Base-by-base conservation (phyloP, 1,140 invertebrate species). In the Drosophila bipectinata region DNA sequence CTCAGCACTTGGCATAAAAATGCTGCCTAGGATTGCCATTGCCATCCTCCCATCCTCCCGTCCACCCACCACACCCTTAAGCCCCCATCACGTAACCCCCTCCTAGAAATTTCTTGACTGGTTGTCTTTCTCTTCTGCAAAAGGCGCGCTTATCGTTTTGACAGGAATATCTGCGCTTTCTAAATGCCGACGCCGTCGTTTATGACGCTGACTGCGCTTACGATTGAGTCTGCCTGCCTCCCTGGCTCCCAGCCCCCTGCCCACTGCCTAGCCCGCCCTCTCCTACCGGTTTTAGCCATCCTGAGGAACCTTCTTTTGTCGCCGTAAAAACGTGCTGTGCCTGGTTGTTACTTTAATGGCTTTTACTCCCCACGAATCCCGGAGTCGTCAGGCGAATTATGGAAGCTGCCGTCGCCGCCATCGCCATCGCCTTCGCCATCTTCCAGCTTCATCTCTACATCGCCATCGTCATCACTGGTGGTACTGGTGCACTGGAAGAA, bases 141-240 rank as follows among this genome's bases (percentile, higher is more conserved):
- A 81, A 77, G 80, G 78, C 74, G 82, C 82, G 82, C 82, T 87
- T 87, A 87, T 87, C 82, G 82, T 88, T 87, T 87, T 87, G 82
- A 87, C 82, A 87, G 82, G 82, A 87, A 87, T 87, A 87, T 87
- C 82, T 85, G 82, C 82, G 82, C 82, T 85, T 85, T 85, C 82
- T 87, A 87, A 87, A 85, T 85, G 82, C 82, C 82, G 67, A 78
- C 82, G 77, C 74, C 82, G 83, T 82, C 82, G 82, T 85, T 85
- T 85, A 85, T 88, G 82, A 85, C 83, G 82, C 82, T 87, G 81
- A 75, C 77, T 79, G 80, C 80, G 80, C 80, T 84, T 84, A 79
- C 80, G 82, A 85, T 87, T 87, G 81, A 87, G 81, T 81, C 84
- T 64, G 72, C 41, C 41, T 44, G 39, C n/a, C 44, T 15, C 39